Evolutionary conservation across 2,888 invertebrate genomes (phyloP).

Genomic region (Scaptomyza parva): DNA sequence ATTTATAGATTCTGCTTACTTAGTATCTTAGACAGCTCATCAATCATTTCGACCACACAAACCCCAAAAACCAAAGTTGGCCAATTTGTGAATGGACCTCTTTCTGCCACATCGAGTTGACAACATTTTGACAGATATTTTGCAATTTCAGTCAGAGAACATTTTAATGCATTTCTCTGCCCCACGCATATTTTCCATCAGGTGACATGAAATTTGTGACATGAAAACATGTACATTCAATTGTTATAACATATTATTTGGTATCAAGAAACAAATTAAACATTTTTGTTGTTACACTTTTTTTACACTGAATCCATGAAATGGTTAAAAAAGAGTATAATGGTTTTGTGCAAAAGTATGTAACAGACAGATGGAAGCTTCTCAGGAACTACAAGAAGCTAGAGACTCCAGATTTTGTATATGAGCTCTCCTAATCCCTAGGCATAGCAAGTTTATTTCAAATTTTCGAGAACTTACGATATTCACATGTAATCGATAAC

Average conservation of each 20-base stretch:
- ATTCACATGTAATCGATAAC: too few relatives aligned
- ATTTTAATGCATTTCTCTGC: conserved; percentile 45
- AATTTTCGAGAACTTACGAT: too few relatives aligned
- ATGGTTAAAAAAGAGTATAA: too few relatives aligned
- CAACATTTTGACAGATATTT: conserved; percentile 59
- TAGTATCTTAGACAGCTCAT: conserved; percentile 17
- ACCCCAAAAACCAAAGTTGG: conserved; percentile 9
- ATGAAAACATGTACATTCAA: conserved; percentile 26
- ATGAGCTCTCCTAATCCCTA: too few relatives aligned
- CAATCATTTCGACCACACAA: conserved; percentile 16
- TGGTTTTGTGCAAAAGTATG: too few relatives aligned
- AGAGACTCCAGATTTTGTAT: too few relatives aligned
- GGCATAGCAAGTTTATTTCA: too few relatives aligned
- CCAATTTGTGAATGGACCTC: conserved; percentile 27
- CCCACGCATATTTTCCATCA: conserved; percentile 19
- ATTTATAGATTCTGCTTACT: not conserved
- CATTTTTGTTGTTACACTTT: conserved; percentile 13
- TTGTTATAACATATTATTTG: conserved; percentile 23
- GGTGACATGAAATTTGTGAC: conserved; percentile 29
- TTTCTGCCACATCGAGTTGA: conserved; percentile 33
- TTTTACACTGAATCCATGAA: too few relatives aligned
- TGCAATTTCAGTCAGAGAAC: conserved; percentile 36
- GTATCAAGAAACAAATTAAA: conserved; percentile 14
- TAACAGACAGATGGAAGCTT: too few relatives aligned
- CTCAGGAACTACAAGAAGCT: too few relatives aligned